These are phyloP conservation scores for Tipula helvola DNA, from an alignment of 2,888 invertebrate genomes.

Conservation along the genomic window DNA sequence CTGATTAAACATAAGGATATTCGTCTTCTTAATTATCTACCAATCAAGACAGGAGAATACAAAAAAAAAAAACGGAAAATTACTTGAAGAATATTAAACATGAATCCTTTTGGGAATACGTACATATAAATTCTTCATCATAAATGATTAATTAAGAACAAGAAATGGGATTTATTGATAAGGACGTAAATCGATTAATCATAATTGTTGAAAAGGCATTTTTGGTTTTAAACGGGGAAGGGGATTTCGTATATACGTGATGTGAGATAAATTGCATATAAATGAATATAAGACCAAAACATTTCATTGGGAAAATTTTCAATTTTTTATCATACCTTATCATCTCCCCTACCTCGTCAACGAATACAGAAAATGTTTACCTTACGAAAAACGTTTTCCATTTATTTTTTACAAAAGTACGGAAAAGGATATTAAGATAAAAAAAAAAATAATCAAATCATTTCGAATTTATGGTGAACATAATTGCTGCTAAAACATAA, in stretches of 20 bases:
- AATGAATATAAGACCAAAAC: not conserved
- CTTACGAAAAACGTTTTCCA: not conserved
- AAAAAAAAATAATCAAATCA: not conserved
- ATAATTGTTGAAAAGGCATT: not conserved
- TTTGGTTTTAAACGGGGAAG: not conserved
- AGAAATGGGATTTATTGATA: not conserved
- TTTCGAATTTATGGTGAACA: not conserved
- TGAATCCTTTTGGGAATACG: not conserved
- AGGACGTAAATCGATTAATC: not conserved
- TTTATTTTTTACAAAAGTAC: not conserved
- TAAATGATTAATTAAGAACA: not conserved
- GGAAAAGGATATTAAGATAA: not conserved
- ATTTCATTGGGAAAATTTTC: not conserved
- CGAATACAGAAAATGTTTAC: not conserved
- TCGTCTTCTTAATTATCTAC: not conserved
- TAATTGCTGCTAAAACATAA: not conserved
- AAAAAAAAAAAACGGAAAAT: too few relatives aligned
- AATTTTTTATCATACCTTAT: not conserved
- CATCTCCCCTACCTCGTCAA: not conserved
- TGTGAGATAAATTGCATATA: not conserved
- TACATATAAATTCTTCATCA: not conserved
- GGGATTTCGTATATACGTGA: not conserved
- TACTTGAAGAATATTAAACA: not conserved
- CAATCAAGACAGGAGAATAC: not conserved
- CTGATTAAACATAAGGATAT: not conserved